Conservation (phyloP, 30 jellyfish, hydroid and myxozoan genomes). For the Cassiopea andromeda region DNA sequence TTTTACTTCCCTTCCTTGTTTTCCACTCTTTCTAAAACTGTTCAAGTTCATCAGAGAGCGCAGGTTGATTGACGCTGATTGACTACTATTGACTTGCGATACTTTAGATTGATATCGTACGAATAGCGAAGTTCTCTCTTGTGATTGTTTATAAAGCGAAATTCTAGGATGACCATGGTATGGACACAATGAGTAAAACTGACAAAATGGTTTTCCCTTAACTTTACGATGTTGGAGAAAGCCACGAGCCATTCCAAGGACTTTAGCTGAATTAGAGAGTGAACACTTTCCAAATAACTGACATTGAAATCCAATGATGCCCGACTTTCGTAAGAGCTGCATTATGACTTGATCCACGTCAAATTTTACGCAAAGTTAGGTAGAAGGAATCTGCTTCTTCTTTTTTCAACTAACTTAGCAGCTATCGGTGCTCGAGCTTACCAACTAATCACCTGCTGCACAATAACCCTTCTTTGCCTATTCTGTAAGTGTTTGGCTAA, state of each 20-base stretch:
- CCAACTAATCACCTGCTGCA: neutral
- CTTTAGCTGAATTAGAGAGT: neutral
- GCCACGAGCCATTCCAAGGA: neutral
- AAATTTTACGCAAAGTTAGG: too few species aligned
- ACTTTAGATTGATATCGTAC: neutral
- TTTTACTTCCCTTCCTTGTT: conserved; percentile 9
- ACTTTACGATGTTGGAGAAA: neutral
- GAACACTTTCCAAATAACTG: neutral
- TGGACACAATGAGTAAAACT: neutral
- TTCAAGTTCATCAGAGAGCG: neutral
- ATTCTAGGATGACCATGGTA: neutral
- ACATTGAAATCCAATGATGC: neutral
- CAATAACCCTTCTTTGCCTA: neutral
- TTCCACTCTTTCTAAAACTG: neutral
- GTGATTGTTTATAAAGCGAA: neutral
- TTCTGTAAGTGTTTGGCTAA: neutral
- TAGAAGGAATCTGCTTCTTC: too few species aligned
- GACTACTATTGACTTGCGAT: neutral
- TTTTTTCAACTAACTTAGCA: too few species aligned
- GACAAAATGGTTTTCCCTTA: neutral
- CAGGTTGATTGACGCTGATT: neutral
- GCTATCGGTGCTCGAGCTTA: too few species aligned
- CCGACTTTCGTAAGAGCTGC: neutral
- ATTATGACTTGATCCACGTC: neutral
- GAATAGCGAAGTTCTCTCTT: neutral